A percentile compares a stretch with the other conserved stretches of the same genome.
These are phyloP conservation scores for Numenius phaeopus DNA, from an alignment of 2,797 vertebrate species.

Conservation along the genomic window DNA sequence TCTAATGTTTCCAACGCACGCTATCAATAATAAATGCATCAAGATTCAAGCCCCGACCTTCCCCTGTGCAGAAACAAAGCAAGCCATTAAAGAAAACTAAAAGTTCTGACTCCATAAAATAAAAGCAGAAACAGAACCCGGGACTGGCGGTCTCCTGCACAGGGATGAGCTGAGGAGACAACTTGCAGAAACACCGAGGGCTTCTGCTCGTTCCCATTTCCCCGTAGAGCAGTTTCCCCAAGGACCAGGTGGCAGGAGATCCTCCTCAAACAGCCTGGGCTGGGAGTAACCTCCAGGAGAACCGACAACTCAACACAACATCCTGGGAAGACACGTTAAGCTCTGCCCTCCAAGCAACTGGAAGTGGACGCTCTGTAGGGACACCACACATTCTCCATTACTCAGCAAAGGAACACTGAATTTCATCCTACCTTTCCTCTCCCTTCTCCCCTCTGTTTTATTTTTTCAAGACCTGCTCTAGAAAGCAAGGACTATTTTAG, in stretches of 20 bases:
- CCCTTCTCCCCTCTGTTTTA: background rate
- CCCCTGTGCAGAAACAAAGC: background rate
- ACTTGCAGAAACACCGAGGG: background rate
- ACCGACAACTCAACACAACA: background rate
- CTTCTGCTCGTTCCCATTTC: background rate
- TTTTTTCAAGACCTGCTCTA: background rate
- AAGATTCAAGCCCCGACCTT: background rate
- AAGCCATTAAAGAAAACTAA: background rate
- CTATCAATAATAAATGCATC: background rate
- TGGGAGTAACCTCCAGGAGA: background rate
- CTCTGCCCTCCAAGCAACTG: background rate
- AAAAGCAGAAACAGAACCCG: background rate
- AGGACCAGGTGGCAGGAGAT: background rate
- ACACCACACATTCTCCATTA: background rate
- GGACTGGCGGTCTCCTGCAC: background rate
- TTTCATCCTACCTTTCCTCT: background rate
- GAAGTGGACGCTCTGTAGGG: background rate
- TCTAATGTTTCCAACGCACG: background rate
- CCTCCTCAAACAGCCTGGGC: background rate
- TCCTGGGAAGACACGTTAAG: background rate
- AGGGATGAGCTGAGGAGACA: background rate
- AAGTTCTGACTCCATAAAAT: background rate
- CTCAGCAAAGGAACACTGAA: background rate
- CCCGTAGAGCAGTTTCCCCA: background rate
- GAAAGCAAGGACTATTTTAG: background rate